Conservation (phyloP, 2,888 invertebrate genomes). For the Julus scandinavius region DNA sequence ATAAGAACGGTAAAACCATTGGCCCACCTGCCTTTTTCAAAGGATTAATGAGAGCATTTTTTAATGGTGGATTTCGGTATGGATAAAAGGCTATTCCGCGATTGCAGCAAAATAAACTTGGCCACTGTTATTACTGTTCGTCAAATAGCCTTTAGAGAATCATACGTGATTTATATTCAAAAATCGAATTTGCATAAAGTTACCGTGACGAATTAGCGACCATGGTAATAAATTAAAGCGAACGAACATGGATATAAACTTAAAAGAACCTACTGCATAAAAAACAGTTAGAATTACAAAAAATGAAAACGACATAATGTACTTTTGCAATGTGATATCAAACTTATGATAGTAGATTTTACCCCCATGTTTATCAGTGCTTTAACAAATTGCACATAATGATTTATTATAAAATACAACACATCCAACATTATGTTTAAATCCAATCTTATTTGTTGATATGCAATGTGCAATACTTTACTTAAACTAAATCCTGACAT, state of each 20-base stretch:
- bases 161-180: not conserved
- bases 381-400: no score
- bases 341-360: no score
- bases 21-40: not conserved
- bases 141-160: not conserved
- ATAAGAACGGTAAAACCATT: not conserved
- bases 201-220: not conserved
- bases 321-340: no score
- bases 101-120: not conserved
- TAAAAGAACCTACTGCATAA: no score
- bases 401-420: no score
- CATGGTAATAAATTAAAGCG: not conserved
- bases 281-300: no score
- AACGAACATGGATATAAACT: not conserved
- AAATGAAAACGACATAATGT: no score
- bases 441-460: no score
- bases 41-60: not conserved
- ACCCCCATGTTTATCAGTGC: no score
- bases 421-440: no score
- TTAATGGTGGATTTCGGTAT: not conserved
- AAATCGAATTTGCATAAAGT: conserved; percentile 4
- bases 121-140: not conserved
- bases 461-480: no score
- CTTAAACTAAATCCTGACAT: no score
- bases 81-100: not conserved